Evolutionary conservation across 2,888 invertebrate species (phyloP), one percentile per base, ranked within the genome.

Genomic region (Clusia tigrina): DNA sequence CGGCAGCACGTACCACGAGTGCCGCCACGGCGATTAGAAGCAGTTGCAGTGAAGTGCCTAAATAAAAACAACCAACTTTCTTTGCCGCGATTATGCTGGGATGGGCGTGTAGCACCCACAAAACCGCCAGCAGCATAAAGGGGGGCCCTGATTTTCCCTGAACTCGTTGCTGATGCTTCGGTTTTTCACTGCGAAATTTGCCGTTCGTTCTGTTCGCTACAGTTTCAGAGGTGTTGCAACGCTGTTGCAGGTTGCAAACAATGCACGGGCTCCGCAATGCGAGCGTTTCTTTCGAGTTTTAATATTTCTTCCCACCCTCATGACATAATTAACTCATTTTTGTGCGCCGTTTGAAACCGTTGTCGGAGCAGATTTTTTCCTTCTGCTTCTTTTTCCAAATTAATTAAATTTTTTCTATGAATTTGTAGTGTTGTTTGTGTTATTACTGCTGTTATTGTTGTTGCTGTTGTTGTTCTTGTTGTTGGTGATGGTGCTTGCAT

Each of bases 311-410:
- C 81, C 82, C 81, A 81, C 81, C 81, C 81, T 82, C 83, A 81
- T 81, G 83, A 81, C 81, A 81, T 81, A 81, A 81, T 81, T 83
- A 81, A 78, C 71, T 71, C 70, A 71, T 73, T 72, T 73, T 72
- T 37, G 53, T 23, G 62, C 42, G 58, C 38, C 37, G 48, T 62
- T 52, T 55, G 69, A 56, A 46, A 66, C 63, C 67, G 65, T 62
- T 56, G 57, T 9, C 20, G 71, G 73, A 64, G 37, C 54, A 58
- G 57, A 59, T 38, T 10, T 26, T 54, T 26, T 25, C 17, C 42
- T n/a, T 22, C 23, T 9, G 42, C 42, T 42, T 17, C 32, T 54
- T n/a, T 48, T 18, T 18, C 6, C 1, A 48, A 18, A n/a, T n/a
- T n/a, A n/a, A n/a, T n/a, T n/a, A n/a, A n/a, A 53, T 53, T 53